Base-by-base conservation (phyloP, 1,140 invertebrate genomes). In the Artemia franciscana region DNA sequence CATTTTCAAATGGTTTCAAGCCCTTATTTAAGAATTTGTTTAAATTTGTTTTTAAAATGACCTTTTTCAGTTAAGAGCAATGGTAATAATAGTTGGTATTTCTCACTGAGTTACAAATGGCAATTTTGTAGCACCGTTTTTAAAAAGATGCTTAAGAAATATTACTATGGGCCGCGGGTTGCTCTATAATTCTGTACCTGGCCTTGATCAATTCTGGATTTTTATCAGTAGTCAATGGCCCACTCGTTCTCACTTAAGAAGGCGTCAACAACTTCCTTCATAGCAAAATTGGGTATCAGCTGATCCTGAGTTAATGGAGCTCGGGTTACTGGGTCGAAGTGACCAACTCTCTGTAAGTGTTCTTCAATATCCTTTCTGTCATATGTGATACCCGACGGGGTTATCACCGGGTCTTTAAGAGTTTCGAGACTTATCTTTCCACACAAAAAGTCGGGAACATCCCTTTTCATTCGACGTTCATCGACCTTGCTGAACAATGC, bases 341-440 rank as follows among this genome's bases (percentile, higher is more conserved):
- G 94, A 1, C 95, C 95, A 24, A 98, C 93, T 70, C 93, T 80
- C 82, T 98, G 81, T 66, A 97, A 80, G 79, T 98, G 95, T 72
- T 98, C 93, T 72, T 96, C 91, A 64, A 98, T 96, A 70, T 98
- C 93, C 74, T 92, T 94, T 65, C 88, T 82, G 72, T 98, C 94
- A 72, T 98, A 99, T 12, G 95, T 99, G 61, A 99, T 98, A 24
- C 95, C 95, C 74, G 88, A 93, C 4, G 94, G 94, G 12, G 95
- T 98, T 61, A 98, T 96, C 1, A 99, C 95, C 21, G 95, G 95
- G 71, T 99, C 94, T 67, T 86, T 82, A 68, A 99, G 80, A 64
- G 98, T 87, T 76, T 98, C 95, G 78, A 98, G 97, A 74, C 91
- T 96, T 64, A 98, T 98, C 79, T 95, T 96, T 1, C 95, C 94